phyloP scores from a whole-genome alignment of 1,140 invertebrate genomes.

The Philotrypesis tridentata region DNA sequence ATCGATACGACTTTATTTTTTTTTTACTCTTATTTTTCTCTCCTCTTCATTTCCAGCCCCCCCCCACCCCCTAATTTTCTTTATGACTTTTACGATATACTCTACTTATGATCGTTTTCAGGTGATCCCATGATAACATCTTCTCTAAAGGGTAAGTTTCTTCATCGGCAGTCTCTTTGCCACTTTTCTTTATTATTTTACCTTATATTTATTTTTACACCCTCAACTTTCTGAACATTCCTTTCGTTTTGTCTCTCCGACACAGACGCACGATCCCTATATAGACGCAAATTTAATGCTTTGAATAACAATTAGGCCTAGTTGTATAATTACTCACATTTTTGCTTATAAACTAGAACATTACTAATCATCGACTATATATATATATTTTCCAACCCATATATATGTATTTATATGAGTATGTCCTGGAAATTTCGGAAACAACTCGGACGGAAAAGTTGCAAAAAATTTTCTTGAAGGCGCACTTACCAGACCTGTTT shows the following conservation, averaged over 20 bases:
- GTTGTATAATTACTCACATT: not conserved
- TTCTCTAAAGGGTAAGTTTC: conserved; percentile 73
- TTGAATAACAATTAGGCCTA: not conserved
- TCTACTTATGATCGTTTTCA: conserved; percentile 70
- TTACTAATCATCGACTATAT: not conserved
- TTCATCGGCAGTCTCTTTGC: conserved; percentile 57
- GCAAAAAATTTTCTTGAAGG: no score
- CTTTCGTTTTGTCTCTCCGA: conserved; percentile 8
- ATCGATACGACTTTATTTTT: no score
- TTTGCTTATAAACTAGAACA: not conserved
- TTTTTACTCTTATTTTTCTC: not conserved
- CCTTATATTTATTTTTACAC: conserved; percentile 52
- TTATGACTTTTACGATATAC: conserved; percentile 21
- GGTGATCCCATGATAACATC: conserved; percentile 75
- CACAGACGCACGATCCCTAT: conserved; percentile 46
- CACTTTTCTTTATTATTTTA: conserved; percentile 50
- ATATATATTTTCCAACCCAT: no score
- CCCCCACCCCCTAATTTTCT: not conserved
- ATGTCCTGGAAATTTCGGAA: no score
- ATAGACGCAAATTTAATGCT: conserved; percentile 50
- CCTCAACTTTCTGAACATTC: not conserved
- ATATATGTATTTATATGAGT: no score
- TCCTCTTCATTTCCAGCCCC: not conserved
- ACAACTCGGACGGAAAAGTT: no score
- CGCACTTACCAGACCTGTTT: no score